These are phyloP conservation scores for Volucella bombylans DNA, from an alignment of 2,888 invertebrate species.

Conservation along the genomic window DNA sequence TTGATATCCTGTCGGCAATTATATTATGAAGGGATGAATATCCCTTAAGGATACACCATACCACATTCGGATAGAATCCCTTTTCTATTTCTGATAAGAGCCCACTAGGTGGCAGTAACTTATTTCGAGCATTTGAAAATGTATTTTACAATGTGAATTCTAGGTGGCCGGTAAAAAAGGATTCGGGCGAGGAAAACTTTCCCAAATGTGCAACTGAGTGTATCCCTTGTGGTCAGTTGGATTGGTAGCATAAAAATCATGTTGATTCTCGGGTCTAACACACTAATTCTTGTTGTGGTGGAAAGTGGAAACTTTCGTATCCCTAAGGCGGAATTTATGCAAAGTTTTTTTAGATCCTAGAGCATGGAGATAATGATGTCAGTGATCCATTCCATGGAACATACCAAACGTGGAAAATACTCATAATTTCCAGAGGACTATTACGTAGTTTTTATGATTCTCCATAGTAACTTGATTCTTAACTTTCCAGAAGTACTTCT, in stretches of 20 bases:
- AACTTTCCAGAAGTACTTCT: too few relatives aligned
- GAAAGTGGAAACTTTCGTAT: slow-evolving; percentile 12
- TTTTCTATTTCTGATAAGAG: slow-evolving; percentile 27
- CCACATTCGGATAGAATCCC: slow-evolving; percentile 12
- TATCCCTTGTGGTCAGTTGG: slow-evolving; percentile 43
- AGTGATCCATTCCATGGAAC: too few relatives aligned
- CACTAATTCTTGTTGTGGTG: slow-evolving; percentile 36
- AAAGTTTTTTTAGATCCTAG: neutral
- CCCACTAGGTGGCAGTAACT: slow-evolving; percentile 64
- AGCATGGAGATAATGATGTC: too few relatives aligned
- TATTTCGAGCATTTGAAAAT: slow-evolving; percentile 57
- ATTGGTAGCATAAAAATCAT: slow-evolving; percentile 58
- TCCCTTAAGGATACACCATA: slow-evolving; percentile 39
- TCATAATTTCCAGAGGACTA: too few relatives aligned
- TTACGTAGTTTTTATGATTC: too few relatives aligned
- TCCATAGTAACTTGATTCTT: too few relatives aligned
- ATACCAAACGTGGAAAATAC: too few relatives aligned
- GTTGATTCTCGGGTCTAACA: slow-evolving; percentile 35
- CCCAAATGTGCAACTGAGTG: slow-evolving; percentile 52
- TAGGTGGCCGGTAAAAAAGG: slow-evolving; percentile 22
- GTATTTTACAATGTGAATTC: slow-evolving; percentile 42
- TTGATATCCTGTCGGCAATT: slow-evolving; percentile 64
- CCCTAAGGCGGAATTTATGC: slow-evolving; percentile 33
- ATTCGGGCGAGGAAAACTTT: slow-evolving; percentile 24
- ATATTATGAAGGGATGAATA: slow-evolving; percentile 54